Evolutionary conservation across 1,140 invertebrate genomes (phyloP).

Genomic region (Drosophila navojoa): DNA sequence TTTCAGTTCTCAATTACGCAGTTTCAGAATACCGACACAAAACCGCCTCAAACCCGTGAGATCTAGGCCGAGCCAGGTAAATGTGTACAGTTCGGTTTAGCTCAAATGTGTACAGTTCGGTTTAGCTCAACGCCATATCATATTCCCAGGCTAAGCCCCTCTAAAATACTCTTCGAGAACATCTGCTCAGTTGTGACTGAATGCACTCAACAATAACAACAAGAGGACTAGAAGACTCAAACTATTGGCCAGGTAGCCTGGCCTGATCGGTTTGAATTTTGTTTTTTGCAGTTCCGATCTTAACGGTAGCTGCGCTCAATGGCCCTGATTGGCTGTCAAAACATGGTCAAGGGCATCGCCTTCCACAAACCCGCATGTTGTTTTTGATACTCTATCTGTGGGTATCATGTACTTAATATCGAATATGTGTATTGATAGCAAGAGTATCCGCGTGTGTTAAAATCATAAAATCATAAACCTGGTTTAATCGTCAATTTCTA

Average conservation of each 20-base stretch:
- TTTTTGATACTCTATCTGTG: slow-evolving; percentile 9
- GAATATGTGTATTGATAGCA: no score
- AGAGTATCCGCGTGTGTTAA: no score
- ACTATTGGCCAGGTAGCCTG: slow-evolving; percentile 57
- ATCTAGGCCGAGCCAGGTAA: slow-evolving; percentile 37
- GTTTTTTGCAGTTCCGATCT: slow-evolving; percentile 16
- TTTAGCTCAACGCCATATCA: slow-evolving; percentile 45
- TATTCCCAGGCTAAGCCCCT: slow-evolving; percentile 21
- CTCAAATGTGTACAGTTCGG: no score
- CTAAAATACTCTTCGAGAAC: slow-evolving; percentile 37
- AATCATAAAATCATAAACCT: no score
- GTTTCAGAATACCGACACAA: slow-evolving; percentile 34
- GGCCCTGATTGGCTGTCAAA: slow-evolving; percentile 54
- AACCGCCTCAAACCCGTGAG: slow-evolving; percentile 47
- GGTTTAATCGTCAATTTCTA: no score
- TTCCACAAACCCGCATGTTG: slow-evolving; percentile 10
- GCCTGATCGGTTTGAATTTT: slow-evolving; percentile 25
- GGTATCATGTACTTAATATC: neutral
- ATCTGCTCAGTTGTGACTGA: slow-evolving; percentile 52
- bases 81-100: slow-evolving; percentile 2
- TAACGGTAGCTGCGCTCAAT: slow-evolving; percentile 46
- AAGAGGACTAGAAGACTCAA: slow-evolving; percentile 34
- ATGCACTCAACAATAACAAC: slow-evolving; percentile 28
- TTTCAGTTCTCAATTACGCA: neutral
- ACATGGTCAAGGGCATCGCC: slow-evolving; percentile 70